Conservation (phyloP, 1,140 invertebrate genomes). For the Bombus balteatus region DNA sequence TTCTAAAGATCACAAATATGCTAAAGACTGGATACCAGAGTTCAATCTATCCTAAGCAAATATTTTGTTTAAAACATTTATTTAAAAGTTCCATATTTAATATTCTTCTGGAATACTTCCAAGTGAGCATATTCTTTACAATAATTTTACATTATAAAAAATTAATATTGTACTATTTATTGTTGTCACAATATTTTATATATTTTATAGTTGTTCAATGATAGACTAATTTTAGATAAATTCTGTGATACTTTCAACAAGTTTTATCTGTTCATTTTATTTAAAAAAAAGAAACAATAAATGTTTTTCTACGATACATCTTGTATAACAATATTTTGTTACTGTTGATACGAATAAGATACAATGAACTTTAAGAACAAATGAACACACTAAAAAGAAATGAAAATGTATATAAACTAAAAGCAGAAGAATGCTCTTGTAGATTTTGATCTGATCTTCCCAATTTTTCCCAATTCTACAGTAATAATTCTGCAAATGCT, state of each 20-base stretch:
- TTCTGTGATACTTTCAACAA: conserved; percentile 4
- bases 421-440: no score
- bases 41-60: background rate
- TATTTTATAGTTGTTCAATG: background rate
- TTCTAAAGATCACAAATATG: conserved; percentile 16
- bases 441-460: no score
- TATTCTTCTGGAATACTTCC: background rate
- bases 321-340: background rate
- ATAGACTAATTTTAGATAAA: conserved; percentile 23
- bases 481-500: no score
- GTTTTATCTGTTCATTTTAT: background rate
- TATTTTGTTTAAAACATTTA: conserved; percentile 12
- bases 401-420: no score
- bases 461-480: no score
- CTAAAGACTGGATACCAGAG: conserved; percentile 11
- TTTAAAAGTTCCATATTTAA: background rate
- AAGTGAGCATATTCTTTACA: background rate
- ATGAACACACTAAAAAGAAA: no score
- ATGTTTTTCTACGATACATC: conserved; percentile 21
- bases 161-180: conserved; percentile 4
- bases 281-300: conserved; percentile 3
- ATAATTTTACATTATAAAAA: conserved; percentile 7
- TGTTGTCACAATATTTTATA: background rate
- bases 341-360: no score
- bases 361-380: no score